Evolutionary conservation across 1,140 invertebrate species (phyloP).

Genomic region (Bicyclus anynana): DNA sequence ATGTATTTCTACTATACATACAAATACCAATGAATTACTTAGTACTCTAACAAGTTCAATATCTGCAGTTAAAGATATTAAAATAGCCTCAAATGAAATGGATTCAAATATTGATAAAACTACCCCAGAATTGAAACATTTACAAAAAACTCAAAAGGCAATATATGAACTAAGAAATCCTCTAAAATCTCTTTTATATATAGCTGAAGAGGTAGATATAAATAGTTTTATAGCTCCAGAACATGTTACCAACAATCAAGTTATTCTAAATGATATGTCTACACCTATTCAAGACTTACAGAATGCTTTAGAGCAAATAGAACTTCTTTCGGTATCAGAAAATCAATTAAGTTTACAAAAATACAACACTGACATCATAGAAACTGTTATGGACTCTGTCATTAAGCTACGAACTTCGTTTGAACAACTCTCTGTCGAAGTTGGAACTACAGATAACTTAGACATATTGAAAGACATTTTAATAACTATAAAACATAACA

Average conservation of each 20-base stretch:
- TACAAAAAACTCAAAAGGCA: constrained; percentile 72
- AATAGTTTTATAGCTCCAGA: constrained; percentile 18
- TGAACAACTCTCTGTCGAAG: constrained; percentile 51
- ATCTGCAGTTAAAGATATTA: constrained; percentile 67
- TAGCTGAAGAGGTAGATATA: constrained; percentile 47
- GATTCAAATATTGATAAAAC: constrained; percentile 72
- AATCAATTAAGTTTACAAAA: constrained; percentile 43
- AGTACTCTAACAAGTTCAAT: constrained; percentile 73
- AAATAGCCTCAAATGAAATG: constrained; percentile 69
- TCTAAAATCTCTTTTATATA: constrained; percentile 49
- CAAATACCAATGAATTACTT: constrained; percentile 70
- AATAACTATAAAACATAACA: constrained; percentile 46
- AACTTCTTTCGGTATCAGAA: constrained; percentile 54
- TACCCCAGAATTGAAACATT: constrained; percentile 65
- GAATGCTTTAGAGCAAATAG: constrained; percentile 69
- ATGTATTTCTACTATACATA: constrained; percentile 53
- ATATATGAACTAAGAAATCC: constrained; percentile 69
- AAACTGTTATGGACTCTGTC: constrained; percentile 58
- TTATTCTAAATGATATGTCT: constrained; percentile 71
- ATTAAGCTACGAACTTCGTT: constrained; percentile 60
- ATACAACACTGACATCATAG: constrained; percentile 65
- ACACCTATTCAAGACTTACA: constrained; percentile 76
- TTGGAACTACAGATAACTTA: constrained; percentile 38
- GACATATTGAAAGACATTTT: constrained; percentile 39
- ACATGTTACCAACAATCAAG: constrained; percentile 46